Percentiles rank a stretch among this genome's conserved stretches.
phyloP scores from a whole-genome alignment of 2,888 invertebrate species.

The Masnerella sp. region DNA sequence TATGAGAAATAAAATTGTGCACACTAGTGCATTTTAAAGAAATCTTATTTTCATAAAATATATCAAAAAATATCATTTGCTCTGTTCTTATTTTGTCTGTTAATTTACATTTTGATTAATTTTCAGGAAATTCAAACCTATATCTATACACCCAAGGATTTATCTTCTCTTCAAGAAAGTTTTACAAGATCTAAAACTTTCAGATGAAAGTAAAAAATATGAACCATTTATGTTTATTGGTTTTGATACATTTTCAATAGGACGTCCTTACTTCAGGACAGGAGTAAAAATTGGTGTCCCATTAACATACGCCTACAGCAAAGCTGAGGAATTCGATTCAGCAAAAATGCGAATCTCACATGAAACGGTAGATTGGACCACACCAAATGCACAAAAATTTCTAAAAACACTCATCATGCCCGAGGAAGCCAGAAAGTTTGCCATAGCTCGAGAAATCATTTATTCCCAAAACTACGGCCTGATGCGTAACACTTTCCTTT shows the following conservation, averaged over 20 bases:
- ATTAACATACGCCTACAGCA: slow-evolving; percentile 81
- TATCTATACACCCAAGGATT: slow-evolving; percentile 10
- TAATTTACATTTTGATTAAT: too few relatives aligned
- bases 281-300: slow-evolving; percentile 88
- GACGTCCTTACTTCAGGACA: slow-evolving; percentile 78
- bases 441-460: slow-evolving; percentile 86
- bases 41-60: too few relatives aligned
- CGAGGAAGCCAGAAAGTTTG: slow-evolving; percentile 88
- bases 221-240: slow-evolving; percentile 86
- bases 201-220: slow-evolving; percentile 79
- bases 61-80: too few relatives aligned
- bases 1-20: too few relatives aligned
- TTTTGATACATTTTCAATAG: slow-evolving; percentile 85
- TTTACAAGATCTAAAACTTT: slow-evolving; percentile 81
- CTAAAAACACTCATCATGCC: slow-evolving; percentile 85
- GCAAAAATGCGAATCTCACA: slow-evolving; percentile 81
- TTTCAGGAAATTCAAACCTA: slow-evolving; percentile 3
- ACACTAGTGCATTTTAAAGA: too few relatives aligned
- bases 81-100: too few relatives aligned
- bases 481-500: not conserved
- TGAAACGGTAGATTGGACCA: slow-evolving; percentile 82
- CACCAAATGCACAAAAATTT: slow-evolving; percentile 82
- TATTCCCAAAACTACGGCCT: slow-evolving; percentile 67
- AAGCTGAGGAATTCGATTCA: slow-evolving; percentile 79
- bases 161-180: slow-evolving; percentile 78